Percentiles rank a stretch among this genome's conserved stretches.
Evolutionary conservation across 2,888 invertebrate species (phyloP).

Genomic region (Macropis europaea): DNA sequence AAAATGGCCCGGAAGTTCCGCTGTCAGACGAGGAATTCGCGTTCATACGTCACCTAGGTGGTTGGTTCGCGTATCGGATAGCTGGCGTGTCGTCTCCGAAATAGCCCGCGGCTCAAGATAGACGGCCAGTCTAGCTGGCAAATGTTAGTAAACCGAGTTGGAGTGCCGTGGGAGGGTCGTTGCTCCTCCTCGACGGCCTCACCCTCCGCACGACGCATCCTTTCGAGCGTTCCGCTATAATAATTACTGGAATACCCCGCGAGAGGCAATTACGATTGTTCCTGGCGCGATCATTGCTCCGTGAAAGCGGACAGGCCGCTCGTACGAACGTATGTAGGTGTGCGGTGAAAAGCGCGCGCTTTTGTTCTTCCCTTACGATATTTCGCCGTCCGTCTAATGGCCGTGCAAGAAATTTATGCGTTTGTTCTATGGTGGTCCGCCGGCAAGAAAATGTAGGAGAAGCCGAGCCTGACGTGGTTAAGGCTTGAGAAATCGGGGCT

Average conservation of each 20-base stretch:
- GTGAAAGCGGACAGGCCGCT: conserved; percentile 10
- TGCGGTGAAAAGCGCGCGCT: background rate
- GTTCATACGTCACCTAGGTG: too few species aligned
- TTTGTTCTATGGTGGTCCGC: too few species aligned
- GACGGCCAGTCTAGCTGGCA: conserved; percentile 61
- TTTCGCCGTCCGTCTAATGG: background rate
- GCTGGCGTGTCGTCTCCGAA: conserved; percentile 58
- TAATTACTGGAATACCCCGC: background rate
- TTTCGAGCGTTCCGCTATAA: background rate
- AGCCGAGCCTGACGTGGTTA: too few species aligned
- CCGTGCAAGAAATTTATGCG: too few species aligned
- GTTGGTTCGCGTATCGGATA: conserved; percentile 17
- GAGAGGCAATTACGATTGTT: background rate
- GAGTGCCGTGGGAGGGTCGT: conserved; percentile 57
- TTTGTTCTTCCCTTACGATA: conserved; percentile 12
- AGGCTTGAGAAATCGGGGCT: too few species aligned
- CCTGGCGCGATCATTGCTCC: background rate
- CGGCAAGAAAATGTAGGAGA: too few species aligned
- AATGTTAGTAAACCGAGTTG: conserved; percentile 61
- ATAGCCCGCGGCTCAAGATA: conserved; percentile 66
- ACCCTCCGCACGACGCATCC: background rate
- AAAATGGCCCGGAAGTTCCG: too few species aligned
- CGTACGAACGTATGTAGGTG: background rate
- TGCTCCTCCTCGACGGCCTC: conserved; percentile 46
- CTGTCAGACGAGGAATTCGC: too few species aligned